Evolutionary conservation across 2,797 vertebrate species (phyloP), one percentile per base, ranked within the genome.

Genomic region (Oreochromis grahami): DNA sequence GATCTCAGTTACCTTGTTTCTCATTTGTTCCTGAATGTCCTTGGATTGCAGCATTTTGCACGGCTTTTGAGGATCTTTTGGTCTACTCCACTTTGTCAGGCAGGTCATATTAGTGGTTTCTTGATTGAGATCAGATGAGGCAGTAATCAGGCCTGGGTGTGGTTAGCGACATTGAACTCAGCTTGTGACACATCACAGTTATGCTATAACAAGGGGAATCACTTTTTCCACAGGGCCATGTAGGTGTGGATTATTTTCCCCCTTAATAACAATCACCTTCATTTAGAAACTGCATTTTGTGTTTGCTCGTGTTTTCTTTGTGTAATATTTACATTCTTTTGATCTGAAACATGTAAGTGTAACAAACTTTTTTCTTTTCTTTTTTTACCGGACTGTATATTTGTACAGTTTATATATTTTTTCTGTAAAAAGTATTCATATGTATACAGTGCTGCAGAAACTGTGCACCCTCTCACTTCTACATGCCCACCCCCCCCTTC

Each of bases 141-240:
- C 8, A 4, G 56, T 34, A 60, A 60, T 60, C 32, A 4, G 9
- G 50, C 9, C 9, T 5, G 50, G 48, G 48, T 50, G 48, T 3
- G 48, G 56, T 19, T 60, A 36, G 9, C 36, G 9, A 36, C n/a
- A 60, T 1, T 36, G 56, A 60, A 60, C 17, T 60, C 56, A 11
- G 15, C 56, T 60, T 36, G 32, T 0, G 1, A 60, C 0, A 12
- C 32, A 60, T 60, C 32, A n/a, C 56, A 36, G 17, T 12, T 19
- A 11, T 32, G 26, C 32, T 58, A 58, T 10, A 32, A 29, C 14
- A 5, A 26, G 48, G 26, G 2, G 55, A 29, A 32, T 58, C 5
- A 2, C 55, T 58, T 58, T 58, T 60, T 0, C 29, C 32, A 60
- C 32, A 12, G 32, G 9, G 9, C 32, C 32, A 60, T 4, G 4